phyloP scores from a whole-genome alignment of 2,797 vertebrate species.

The Oceanodroma leucorhoa region DNA sequence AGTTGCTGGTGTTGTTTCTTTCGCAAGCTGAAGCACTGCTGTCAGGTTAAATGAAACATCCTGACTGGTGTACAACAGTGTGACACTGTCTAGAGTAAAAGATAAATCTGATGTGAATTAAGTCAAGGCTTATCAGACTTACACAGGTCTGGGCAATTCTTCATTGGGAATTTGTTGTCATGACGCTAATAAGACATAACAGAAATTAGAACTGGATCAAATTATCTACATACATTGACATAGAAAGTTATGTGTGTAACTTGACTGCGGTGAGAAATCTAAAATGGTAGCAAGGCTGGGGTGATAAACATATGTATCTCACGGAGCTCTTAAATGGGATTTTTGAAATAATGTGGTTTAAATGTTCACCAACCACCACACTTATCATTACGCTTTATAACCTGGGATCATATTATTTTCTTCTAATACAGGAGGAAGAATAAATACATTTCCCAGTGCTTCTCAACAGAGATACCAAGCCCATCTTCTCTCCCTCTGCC shows the following conservation, averaged over 20 bases:
- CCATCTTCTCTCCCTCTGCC: neutral
- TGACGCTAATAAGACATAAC: neutral
- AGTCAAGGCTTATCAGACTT: constrained; percentile 31
- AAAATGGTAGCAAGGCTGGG: neutral
- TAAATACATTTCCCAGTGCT: neutral
- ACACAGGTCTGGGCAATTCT: neutral
- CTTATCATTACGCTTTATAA: neutral
- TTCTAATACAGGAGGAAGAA: neutral
- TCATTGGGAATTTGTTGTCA: neutral
- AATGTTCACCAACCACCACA: neutral
- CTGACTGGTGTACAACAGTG: neutral
- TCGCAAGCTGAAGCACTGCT: neutral
- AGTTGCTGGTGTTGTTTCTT: neutral
- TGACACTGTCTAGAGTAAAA: constrained; percentile 12
- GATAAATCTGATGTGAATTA: constrained; percentile 32
- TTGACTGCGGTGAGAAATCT: neutral
- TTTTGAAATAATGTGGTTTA: neutral
- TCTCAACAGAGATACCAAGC: neutral
- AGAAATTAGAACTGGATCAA: constrained; percentile 23
- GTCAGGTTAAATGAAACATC: constrained; percentile 20
- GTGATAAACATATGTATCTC: neutral
- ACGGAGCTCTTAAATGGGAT: neutral
- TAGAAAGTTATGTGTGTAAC: neutral
- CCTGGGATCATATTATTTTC: neutral
- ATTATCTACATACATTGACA: neutral